These are phyloP conservation scores for Machimus rusticus DNA, from an alignment of 2,888 invertebrate genomes.

Conservation along the genomic window DNA sequence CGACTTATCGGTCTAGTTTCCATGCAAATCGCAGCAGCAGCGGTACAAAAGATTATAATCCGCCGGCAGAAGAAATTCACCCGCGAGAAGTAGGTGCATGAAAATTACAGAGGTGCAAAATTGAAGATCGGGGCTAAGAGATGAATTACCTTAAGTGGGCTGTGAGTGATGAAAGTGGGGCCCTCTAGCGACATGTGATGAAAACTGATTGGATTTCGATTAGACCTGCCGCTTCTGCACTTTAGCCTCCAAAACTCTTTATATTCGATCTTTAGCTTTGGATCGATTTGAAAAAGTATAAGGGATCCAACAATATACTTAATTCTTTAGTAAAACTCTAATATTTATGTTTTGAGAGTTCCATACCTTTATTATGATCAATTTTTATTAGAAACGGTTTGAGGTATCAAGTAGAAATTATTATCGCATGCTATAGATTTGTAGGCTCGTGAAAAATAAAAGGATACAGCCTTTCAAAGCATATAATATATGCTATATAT, in stretches of 20 bases:
- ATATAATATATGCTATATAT: too few species aligned
- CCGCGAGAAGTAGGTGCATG: conserved; percentile 15
- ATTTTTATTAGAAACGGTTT: too few species aligned
- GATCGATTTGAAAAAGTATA: too few species aligned
- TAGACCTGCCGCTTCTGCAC: neutral
- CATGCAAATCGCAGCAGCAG: conserved; percentile 31
- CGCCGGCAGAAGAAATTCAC: neutral
- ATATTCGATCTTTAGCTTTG: neutral
- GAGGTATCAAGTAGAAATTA: too few species aligned
- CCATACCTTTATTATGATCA: too few species aligned
- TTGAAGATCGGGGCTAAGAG: conserved; percentile 9
- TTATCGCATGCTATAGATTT: too few species aligned
- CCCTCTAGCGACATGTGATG: conserved; percentile 20
- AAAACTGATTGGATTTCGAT: conserved; percentile 18
- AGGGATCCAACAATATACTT: too few species aligned
- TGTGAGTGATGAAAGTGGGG: conserved; percentile 34
- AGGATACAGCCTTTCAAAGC: too few species aligned
- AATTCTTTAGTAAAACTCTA: too few species aligned
- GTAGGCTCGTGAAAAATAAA: too few species aligned
- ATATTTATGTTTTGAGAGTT: too few species aligned
- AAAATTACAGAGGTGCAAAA: conserved; percentile 38
- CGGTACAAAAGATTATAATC: conserved; percentile 34
- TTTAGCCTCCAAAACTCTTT: neutral
- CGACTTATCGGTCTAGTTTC: conserved; percentile 30
- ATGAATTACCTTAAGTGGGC: conserved; percentile 34